Evolutionary conservation across 2,888 invertebrate species (phyloP), one percentile per base, ranked within the genome.

Genomic region (Chrysomela aeneicollis): DNA sequence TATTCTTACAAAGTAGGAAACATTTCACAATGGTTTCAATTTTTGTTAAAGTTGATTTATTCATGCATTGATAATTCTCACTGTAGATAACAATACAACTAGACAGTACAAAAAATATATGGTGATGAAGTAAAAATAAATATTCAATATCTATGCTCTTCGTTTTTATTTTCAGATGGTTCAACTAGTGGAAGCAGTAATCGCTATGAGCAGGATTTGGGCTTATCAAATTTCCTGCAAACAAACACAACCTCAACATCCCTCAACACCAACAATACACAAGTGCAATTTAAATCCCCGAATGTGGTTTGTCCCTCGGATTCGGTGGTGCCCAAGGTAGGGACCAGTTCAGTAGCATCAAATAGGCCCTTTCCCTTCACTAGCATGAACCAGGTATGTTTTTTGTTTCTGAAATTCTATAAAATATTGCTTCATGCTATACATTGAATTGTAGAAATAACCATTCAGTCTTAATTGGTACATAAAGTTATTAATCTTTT

Each of bases 301-400:
- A 95, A 95, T 84, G 94, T 94, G 69, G 92, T 95, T 70, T 94
- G 94, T 71, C 93, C 94, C 2, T 89, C 90, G 85, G 93, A 92
- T 73, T 83, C 80, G 63, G 82, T 83, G 71, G 82, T 83, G 64
- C 79, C 86, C 67, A 79, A 82, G 69, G 74, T 74, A 52, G 73
- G 73, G 47, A 61, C 69, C 52, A 68, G 66, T 59, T 61, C 71
- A 58, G 67, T 70, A 30, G 60, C 74, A 73, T 61, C 75, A 70
- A 63, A 76, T 72, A 63, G 91, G 81, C 86, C 89, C 80, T 95
- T 90, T 84, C 94, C 95, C 47, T 95, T 95, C 82, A 92, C 93
- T 77, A 94, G 94, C 82, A 95, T 95, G 95, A 93, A 94, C 68
- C 89, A 94, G 81, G 67, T 64, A 51, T 51, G 52, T 30, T 9